Evolutionary conservation across 2,888 invertebrate species (phyloP).

Genomic region (Melitaea athalia): DNA sequence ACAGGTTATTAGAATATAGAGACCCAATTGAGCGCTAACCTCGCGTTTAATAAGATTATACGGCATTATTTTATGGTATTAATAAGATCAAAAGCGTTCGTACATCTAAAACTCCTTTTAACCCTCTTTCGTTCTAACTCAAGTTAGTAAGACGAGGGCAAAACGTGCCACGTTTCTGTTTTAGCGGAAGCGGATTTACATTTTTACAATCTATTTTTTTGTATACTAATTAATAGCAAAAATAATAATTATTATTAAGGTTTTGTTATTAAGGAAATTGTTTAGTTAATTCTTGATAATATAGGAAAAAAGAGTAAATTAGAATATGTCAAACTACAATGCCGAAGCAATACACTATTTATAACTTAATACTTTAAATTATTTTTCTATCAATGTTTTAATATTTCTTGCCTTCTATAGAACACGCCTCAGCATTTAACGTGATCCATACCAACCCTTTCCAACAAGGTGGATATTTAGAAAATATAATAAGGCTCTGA

Average conservation of each 20-base stretch:
- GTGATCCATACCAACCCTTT: constrained; percentile 58
- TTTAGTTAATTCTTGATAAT: no score
- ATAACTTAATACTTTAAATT: no score
- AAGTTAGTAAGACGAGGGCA: constrained; percentile 80
- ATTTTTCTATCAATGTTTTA: no score
- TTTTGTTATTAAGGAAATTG: no score
- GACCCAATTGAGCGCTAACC: constrained; percentile 83
- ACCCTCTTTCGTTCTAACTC: constrained; percentile 75
- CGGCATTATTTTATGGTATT: constrained; percentile 89
- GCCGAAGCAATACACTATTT: no score
- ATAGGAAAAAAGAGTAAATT: not conserved
- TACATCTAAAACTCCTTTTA: constrained; percentile 83
- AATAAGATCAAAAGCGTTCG: constrained; percentile 88
- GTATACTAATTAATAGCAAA: not conserved
- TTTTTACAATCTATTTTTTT: not conserved
- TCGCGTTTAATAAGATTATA: constrained; percentile 89
- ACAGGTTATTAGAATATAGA: constrained; percentile 54
- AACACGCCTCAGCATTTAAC: constrained; percentile 27
- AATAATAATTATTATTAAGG: no score
- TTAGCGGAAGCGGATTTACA: constrained; percentile 9
- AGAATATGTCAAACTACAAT: not conserved
- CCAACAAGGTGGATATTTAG: constrained; percentile 72
- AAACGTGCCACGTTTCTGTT: constrained; percentile 41
- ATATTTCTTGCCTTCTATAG: not conserved
- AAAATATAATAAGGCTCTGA: constrained; percentile 73